Base-by-base conservation (phyloP, 2,113 vertebrate species). In the Gobio gobio region DNA sequence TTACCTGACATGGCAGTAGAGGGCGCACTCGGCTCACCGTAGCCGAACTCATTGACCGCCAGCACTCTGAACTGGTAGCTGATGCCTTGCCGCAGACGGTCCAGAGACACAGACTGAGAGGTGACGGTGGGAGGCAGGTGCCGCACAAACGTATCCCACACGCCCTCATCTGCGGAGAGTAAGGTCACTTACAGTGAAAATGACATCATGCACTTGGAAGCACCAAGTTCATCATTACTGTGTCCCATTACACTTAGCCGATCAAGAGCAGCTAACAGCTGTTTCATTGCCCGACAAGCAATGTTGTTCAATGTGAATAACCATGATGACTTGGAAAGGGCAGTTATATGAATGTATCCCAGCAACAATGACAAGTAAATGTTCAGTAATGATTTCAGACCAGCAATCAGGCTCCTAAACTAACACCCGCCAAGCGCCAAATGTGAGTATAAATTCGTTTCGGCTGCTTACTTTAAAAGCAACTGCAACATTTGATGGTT, bases 31-130 rank as follows among this genome's bases (percentile, higher is more conserved):
- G 97, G 97, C n/a, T 98, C 96, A 85, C 98, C 97, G 0, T 97
- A 98, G 90, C 98, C 98, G 45, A 93, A 94, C 83, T 94, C 93
- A 43, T 99, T 99, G 89, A 97, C 91, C 0, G 96, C 98, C 45
- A 98, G 95, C 87, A 99, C 97, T 56, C 98, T 95, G 90, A 99
- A 99, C 91, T 98, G 97, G 0, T 99, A 99, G 87, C 96, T 97
- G 92, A 99, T 96, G 0, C 97, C 97, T 2, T 96, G 95, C 82
- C 94, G 94, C 74, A 99, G 95, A 29, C 94, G 94, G 86, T 97
- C 97, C 93, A 98, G 94, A 40, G 94, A 90, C 47, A 98, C 92
- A 0, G 95, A 95, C 83, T 96, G 96, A 78, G 97, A 97, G 4
- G 95, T 96, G 90, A 95, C 96, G 0, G 93, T 93, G 82, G 92